These are phyloP conservation scores for Zingel zingel DNA, from an alignment of 2,113 vertebrate genomes.

Conservation along the genomic window DNA sequence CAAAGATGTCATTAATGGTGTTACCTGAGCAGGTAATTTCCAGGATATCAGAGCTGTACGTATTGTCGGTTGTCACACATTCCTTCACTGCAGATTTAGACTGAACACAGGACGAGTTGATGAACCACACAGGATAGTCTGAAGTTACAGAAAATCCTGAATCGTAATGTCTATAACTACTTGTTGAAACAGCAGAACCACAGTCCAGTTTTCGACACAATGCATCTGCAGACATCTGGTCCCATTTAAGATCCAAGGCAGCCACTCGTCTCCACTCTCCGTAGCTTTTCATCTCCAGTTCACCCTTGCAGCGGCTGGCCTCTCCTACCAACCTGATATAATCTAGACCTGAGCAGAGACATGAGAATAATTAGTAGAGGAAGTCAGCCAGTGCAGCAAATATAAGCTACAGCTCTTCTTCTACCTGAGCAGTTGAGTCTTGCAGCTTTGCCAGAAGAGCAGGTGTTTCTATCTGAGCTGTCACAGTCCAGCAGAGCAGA, in stretches of 20 bases:
- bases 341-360: no score
- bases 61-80: neutral
- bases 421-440: no score
- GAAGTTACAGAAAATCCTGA: fast-evolving
- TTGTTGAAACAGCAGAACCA: neutral
- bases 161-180: no score
- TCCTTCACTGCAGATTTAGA: neutral
- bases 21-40: slow-evolving; percentile 7
- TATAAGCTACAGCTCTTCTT: no score
- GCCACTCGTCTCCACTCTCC: neutral
- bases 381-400: no score
- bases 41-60: neutral
- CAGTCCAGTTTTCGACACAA: neutral
- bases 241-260: fast-evolving
- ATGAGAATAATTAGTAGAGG: no score
- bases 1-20: neutral
- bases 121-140: neutral
- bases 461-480: no score
- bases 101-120: neutral
- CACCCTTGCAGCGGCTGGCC: neutral
- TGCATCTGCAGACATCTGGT: neutral
- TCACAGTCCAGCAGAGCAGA: no score
- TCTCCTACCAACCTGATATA: no score
- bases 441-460: no score
- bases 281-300: neutral